Percentiles rank a stretch among this genome's conserved stretches.
phyloP scores from a whole-genome alignment of 2,797 vertebrate genomes.

The Xiphophorus birchmanni region DNA sequence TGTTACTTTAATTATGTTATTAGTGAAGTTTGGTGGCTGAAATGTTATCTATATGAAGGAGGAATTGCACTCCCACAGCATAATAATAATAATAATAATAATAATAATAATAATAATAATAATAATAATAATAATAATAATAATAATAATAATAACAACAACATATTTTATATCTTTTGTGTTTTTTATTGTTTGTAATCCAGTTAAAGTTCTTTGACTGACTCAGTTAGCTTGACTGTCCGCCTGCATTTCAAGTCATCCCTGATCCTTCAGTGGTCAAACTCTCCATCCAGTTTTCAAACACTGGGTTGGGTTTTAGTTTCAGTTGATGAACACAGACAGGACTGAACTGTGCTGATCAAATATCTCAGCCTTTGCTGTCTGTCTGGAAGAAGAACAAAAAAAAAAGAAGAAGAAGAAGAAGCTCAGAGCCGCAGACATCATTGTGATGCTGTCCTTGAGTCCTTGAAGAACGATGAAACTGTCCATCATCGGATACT shows the following conservation, averaged over 20 bases:
- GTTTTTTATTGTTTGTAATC: background rate
- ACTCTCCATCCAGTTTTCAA: background rate
- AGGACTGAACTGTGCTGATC: background rate
- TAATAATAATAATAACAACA: no score
- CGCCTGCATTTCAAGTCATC: background rate
- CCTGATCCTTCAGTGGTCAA: background rate
- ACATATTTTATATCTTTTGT: no score
- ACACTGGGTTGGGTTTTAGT: no score
- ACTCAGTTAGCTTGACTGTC: background rate
- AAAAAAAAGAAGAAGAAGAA: background rate
- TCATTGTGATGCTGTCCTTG: slow-evolving; percentile 21
- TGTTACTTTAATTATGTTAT: background rate
- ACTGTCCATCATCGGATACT: slow-evolving; percentile 18
- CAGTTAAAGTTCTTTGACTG: background rate
- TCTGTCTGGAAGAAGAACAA: background rate
- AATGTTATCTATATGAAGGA: background rate
- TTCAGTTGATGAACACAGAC: background rate
- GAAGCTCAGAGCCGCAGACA: background rate
- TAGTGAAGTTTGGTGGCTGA: background rate
- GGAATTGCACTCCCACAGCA: background rate
- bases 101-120: no score
- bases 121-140: no score
- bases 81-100: background rate
- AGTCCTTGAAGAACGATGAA: slow-evolving; percentile 17
- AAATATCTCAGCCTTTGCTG: no score